Conservation (phyloP, 2,113 vertebrate genomes). For the Dasypus novemcinctus region DNA sequence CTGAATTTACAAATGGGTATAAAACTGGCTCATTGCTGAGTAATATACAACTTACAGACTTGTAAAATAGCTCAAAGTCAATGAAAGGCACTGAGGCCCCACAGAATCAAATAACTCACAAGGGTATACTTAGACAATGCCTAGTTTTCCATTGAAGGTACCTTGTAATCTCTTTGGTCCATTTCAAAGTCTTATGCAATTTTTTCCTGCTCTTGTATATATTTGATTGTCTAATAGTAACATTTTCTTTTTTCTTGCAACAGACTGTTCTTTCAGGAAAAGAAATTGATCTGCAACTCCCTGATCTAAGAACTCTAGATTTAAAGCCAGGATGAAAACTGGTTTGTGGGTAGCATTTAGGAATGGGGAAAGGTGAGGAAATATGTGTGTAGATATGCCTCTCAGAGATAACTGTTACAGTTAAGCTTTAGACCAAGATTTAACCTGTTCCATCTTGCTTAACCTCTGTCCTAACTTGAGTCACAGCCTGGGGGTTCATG, state of each 20-base stretch:
- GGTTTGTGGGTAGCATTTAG: not conserved
- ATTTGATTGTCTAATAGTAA: not conserved
- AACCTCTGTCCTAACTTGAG: not conserved
- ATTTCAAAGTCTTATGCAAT: not conserved
- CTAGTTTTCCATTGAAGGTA: not conserved
- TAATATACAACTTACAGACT: not conserved
- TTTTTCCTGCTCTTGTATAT: not conserved
- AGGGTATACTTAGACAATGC: not conserved
- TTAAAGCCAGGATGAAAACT: not conserved
- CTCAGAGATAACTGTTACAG: not conserved
- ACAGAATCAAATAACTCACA: not conserved
- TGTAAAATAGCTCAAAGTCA: not conserved
- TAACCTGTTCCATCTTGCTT: not conserved
- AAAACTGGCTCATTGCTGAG: not conserved
- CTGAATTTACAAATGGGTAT: not conserved
- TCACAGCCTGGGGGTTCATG: not conserved
- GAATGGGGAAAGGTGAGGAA: not conserved
- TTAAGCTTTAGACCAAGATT: not conserved
- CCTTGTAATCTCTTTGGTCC: not conserved
- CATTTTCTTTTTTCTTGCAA: slow-evolving; percentile 11
- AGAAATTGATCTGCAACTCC: not conserved
- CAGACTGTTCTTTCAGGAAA: not conserved
- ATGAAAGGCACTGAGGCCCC: not conserved
- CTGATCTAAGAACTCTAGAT: not conserved
- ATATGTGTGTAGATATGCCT: fast-evolving